Evolutionary conservation across 1,140 invertebrate genomes (phyloP).

Genomic region (Trigoniulus corallinus): DNA sequence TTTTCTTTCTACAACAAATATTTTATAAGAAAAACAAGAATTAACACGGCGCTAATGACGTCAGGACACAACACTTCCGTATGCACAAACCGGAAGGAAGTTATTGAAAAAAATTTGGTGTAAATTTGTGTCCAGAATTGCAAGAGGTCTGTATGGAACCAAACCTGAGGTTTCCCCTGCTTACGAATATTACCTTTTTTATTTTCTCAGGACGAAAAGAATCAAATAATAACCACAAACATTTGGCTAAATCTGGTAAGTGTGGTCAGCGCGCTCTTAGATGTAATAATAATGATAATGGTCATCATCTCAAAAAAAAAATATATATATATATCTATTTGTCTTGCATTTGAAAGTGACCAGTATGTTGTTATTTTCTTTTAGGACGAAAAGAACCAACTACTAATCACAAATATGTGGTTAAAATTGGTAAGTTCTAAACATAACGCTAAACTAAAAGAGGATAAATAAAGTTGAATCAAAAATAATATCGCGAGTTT

Average conservation of each 20-base stretch:
- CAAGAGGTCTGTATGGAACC: too few relatives aligned
- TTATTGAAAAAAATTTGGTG: too few relatives aligned
- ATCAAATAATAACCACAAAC: slow-evolving; percentile 89
- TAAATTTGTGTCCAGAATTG: too few relatives aligned
- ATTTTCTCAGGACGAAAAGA: slow-evolving; percentile 59
- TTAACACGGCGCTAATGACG: too few relatives aligned
- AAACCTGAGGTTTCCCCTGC: too few relatives aligned
- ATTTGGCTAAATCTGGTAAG: slow-evolving; percentile 95
- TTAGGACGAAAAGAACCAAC: slow-evolving; percentile 84
- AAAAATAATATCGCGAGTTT: background rate
- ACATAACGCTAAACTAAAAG: slow-evolving; percentile 17
- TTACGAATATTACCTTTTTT: too few relatives aligned
- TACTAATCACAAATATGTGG: slow-evolving; percentile 84
- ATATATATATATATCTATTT: slow-evolving; percentile 3
- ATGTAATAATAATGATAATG: too few relatives aligned
- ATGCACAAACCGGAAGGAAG: too few relatives aligned
- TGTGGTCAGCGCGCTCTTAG: slow-evolving; percentile 24
- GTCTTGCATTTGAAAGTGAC: background rate
- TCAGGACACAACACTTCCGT: too few relatives aligned
- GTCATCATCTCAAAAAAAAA: background rate
- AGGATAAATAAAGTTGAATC: slow-evolving; percentile 20
- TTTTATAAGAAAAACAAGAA: too few relatives aligned
- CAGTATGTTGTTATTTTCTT: slow-evolving; percentile 30
- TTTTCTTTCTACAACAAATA: too few relatives aligned
- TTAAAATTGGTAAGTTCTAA: slow-evolving; percentile 63